These are phyloP conservation scores for Chrysochloris asiatica DNA, from an alignment of 2,113 vertebrate species.

Conservation along the genomic window DNA sequence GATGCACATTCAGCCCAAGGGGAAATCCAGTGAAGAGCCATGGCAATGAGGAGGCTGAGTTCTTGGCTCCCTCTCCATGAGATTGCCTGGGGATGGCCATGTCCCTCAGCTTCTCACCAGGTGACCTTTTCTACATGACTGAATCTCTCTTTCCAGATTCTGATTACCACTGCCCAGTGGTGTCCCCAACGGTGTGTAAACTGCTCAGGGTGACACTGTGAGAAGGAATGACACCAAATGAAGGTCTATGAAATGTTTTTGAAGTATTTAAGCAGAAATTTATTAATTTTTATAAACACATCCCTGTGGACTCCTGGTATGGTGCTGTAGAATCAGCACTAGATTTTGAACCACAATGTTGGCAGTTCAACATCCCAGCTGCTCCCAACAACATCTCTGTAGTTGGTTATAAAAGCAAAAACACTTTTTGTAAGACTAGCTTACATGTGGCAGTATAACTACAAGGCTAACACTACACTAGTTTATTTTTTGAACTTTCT, in stretches of 20 bases:
- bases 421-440: too few relatives aligned
- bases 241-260: not conserved
- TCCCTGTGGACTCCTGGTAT: too few relatives aligned
- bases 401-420: too few relatives aligned
- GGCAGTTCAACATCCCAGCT: too few relatives aligned
- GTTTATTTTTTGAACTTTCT: not conserved
- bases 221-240: not conserved
- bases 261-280: not conserved
- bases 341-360: too few relatives aligned
- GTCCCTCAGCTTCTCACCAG: not conserved
- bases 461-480: not conserved
- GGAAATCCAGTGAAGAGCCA: not conserved
- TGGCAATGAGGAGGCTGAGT: rapidly evolving
- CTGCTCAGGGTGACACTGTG: not conserved
- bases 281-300: not conserved
- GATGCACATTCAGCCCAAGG: not conserved
- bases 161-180: not conserved
- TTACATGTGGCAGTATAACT: not conserved
- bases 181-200: not conserved
- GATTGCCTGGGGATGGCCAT: not conserved
- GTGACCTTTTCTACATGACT: not conserved
- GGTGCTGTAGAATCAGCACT: too few relatives aligned
- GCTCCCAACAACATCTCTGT: too few relatives aligned
- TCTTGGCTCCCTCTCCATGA: not conserved
- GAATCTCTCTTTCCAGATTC: not conserved